These are phyloP conservation scores for Sycophila sp. DNA, from an alignment of 1,140 invertebrate species.

Conservation along the genomic window DNA sequence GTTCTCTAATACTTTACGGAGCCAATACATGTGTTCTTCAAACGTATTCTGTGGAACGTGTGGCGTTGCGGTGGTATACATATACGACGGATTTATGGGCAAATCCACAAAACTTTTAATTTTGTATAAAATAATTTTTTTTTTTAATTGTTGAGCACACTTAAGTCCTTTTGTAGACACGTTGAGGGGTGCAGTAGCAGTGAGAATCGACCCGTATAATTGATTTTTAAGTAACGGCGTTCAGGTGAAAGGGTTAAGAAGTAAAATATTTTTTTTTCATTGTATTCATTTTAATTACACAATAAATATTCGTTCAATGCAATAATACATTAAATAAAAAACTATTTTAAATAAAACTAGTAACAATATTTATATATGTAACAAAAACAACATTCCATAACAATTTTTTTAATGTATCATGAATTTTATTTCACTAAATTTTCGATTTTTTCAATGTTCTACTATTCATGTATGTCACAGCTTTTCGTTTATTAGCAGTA, in stretches of 20 bases:
- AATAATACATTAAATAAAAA: not conserved
- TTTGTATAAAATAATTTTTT: conserved; percentile 38
- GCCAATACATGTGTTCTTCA: too few relatives aligned
- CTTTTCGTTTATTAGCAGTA: not conserved
- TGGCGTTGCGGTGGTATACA: too few relatives aligned
- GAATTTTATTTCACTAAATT: not conserved
- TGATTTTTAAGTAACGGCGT: not conserved
- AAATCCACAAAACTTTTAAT: conserved; percentile 13
- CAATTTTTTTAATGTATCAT: too few relatives aligned
- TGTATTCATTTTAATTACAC: too few relatives aligned
- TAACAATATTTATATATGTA: too few relatives aligned
- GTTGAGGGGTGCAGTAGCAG: too few relatives aligned
- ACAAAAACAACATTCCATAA: too few relatives aligned
- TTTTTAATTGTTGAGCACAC: conserved; percentile 63
- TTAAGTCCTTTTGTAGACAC: not conserved
- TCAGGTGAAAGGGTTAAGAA: not conserved
- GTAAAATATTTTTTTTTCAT: too few relatives aligned
- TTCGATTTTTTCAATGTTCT: not conserved
- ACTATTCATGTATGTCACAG: not conserved
- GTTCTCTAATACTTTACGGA: too few relatives aligned
- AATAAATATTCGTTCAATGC: not conserved
- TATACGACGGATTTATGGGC: not conserved
- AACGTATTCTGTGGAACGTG: too few relatives aligned
- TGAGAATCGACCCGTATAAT: not conserved
- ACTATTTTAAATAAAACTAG: not conserved